A percentile compares a stretch with the other conserved stretches of the same genome.
phyloP scores from a whole-genome alignment of 2,797 vertebrate species.

The Lophius americanus region DNA sequence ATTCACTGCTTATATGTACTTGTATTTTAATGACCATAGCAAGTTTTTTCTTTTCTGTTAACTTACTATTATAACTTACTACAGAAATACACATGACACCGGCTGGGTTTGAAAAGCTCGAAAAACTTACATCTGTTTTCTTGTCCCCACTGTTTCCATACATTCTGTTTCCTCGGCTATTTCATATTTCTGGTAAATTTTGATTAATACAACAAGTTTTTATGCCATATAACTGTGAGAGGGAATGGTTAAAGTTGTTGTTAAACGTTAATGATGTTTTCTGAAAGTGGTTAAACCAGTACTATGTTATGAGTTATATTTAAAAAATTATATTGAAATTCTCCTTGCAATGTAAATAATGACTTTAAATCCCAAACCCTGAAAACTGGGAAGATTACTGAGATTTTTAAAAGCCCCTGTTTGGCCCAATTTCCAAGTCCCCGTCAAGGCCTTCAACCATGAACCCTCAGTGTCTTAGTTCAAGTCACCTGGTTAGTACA shows the following conservation, averaged over 20 bases:
- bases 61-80: conserved; percentile 43
- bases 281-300: conserved; percentile 28
- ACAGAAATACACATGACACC: conserved; percentile 20
- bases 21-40: conserved; percentile 34
- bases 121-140: conserved; percentile 21
- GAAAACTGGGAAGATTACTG: conserved; percentile 19
- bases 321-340: conserved; percentile 11
- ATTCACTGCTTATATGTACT: conserved; percentile 44
- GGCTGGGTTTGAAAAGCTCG: conserved; percentile 23
- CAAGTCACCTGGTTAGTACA: too few relatives aligned
- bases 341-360: background rate
- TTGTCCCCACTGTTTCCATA: conserved; percentile 29
- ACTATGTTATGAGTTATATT: conserved; percentile 11
- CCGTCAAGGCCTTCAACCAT: too few relatives aligned
- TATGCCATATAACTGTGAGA: conserved; percentile 72
- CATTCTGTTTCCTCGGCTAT: conserved; percentile 14
- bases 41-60: conserved; percentile 34
- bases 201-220: conserved; percentile 32
- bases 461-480: too few relatives aligned
- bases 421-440: too few relatives aligned
- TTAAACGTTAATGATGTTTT: conserved; percentile 26
- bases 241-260: conserved; percentile 20
- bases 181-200: conserved; percentile 30
- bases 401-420: conserved; percentile 8
- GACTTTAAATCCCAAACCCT: conserved; percentile 20